These are phyloP conservation scores for Callipepla californica DNA, from an alignment of 2,113 vertebrate genomes.

Conservation along the genomic window DNA sequence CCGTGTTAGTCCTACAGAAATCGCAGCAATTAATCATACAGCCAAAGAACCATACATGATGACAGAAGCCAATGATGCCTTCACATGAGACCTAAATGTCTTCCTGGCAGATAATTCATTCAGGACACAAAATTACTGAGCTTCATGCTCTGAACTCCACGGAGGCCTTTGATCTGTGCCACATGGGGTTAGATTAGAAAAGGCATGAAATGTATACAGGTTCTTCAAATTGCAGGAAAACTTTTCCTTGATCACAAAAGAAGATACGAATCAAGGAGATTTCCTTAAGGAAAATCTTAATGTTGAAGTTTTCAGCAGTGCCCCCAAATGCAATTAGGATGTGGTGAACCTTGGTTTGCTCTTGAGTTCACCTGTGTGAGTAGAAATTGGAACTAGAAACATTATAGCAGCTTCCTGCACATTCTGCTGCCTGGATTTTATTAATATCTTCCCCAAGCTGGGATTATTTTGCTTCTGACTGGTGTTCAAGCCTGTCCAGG, in stretches of 20 bases:
- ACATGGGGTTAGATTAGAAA: slow-evolving; percentile 5
- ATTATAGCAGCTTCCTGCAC: slow-evolving; percentile 18
- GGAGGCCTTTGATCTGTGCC: slow-evolving; percentile 27
- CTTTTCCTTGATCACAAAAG: not conserved
- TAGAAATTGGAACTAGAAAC: slow-evolving; percentile 25
- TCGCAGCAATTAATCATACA: not conserved
- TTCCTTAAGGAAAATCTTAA: slow-evolving; percentile 44
- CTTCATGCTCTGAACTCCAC: not conserved
- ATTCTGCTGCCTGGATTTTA: slow-evolving; percentile 51
- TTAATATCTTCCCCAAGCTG: slow-evolving; percentile 36
- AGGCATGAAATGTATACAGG: not conserved
- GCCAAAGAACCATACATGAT: not conserved
- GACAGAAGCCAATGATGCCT: not conserved
- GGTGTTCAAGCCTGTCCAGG: not conserved
- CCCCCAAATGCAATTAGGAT: slow-evolving; percentile 25
- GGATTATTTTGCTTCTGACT: slow-evolving; percentile 36
- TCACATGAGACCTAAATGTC: not conserved
- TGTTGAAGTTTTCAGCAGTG: slow-evolving; percentile 11
- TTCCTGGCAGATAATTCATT: not conserved
- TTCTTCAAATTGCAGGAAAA: slow-evolving; percentile 14
- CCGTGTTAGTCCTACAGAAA: slow-evolving; percentile 6
- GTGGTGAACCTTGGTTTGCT: slow-evolving; percentile 41
- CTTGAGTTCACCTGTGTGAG: slow-evolving; percentile 52
- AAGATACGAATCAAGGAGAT: slow-evolving; percentile 20
- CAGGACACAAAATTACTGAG: not conserved